Evolutionary conservation across 2,113 vertebrate genomes (phyloP).

Genomic region (Casuarius casuarius): DNA sequence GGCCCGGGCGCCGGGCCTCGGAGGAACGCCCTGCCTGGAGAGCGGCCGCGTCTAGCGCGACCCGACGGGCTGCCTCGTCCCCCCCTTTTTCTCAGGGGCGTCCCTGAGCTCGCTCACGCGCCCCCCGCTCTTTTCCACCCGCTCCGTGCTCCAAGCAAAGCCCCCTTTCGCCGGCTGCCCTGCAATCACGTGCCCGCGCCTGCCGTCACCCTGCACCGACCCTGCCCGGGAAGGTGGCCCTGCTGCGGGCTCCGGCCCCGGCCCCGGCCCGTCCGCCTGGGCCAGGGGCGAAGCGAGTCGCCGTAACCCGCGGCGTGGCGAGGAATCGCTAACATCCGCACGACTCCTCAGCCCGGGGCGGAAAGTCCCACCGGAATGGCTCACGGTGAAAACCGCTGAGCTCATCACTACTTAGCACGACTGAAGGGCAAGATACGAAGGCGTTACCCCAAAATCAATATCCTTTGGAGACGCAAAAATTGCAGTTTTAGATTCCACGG

Average conservation of each 20-base stretch:
- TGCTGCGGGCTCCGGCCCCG: rapidly evolving
- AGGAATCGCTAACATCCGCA: background rate
- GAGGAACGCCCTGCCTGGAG: background rate
- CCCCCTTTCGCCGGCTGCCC: too few relatives aligned
- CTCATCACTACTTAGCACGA: background rate
- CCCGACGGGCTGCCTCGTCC: background rate
- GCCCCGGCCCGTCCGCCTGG: rapidly evolving
- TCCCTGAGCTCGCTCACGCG: too few relatives aligned
- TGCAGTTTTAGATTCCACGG: background rate
- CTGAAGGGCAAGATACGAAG: background rate
- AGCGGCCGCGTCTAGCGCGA: background rate
- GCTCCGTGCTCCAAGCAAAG: too few relatives aligned
- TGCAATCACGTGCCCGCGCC: too few relatives aligned
- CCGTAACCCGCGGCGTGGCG: background rate
- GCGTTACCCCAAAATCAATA: conserved; percentile 15
- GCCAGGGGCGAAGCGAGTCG: background rate
- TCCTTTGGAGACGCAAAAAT: background rate
- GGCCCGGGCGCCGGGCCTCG: rapidly evolving
- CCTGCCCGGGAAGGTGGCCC: background rate
- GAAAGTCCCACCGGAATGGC: background rate
- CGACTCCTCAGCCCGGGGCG: background rate
- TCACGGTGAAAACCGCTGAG: background rate
- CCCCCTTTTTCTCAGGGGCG: too few relatives aligned
- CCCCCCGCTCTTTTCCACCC: too few relatives aligned
- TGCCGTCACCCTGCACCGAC: too few relatives aligned